A percentile compares a stretch with the other conserved stretches of the same genome.
Evolutionary conservation across 2,888 invertebrate species (phyloP).

Genomic region (Scotopteryx bipunctaria): DNA sequence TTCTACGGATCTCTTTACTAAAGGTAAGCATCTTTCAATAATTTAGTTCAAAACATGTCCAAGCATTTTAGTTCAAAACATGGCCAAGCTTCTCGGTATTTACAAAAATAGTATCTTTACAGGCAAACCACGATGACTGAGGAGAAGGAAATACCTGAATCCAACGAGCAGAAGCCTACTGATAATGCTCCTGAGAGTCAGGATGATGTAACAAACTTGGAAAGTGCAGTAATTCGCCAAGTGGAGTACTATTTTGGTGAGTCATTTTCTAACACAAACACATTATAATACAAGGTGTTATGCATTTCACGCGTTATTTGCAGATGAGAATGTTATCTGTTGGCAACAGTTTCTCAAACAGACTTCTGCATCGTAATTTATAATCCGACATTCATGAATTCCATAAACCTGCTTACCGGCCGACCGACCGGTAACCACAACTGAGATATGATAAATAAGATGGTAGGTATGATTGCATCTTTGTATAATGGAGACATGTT

Average conservation of each 20-base stretch:
- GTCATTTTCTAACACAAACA: constrained; percentile 34
- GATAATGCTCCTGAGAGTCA: constrained; percentile 49
- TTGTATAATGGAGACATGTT: too few species aligned
- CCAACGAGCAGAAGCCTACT: constrained; percentile 52
- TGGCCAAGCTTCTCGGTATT: neutral
- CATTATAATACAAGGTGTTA: neutral
- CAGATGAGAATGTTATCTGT: neutral
- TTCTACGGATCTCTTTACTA: neutral
- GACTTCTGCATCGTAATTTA: neutral
- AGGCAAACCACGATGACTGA: constrained; percentile 62
- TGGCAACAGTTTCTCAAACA: neutral
- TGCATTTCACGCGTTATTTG: neutral
- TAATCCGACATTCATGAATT: too few species aligned
- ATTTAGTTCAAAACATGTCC: neutral
- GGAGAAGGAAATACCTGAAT: constrained; percentile 61
- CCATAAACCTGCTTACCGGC: neutral
- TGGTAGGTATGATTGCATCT: too few species aligned
- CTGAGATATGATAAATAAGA: neutral
- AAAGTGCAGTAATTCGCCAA: constrained; percentile 86
- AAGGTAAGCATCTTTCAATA: constrained; percentile 4
- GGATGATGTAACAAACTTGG: constrained; percentile 67
- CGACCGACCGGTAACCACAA: neutral
- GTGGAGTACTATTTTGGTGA: constrained; percentile 85
- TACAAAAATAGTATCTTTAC: constrained; percentile 15
- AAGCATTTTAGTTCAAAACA: neutral